Evolutionary conservation across 2,113 vertebrate genomes (phyloP).

Genomic region (Nycticebus coucang): DNA sequence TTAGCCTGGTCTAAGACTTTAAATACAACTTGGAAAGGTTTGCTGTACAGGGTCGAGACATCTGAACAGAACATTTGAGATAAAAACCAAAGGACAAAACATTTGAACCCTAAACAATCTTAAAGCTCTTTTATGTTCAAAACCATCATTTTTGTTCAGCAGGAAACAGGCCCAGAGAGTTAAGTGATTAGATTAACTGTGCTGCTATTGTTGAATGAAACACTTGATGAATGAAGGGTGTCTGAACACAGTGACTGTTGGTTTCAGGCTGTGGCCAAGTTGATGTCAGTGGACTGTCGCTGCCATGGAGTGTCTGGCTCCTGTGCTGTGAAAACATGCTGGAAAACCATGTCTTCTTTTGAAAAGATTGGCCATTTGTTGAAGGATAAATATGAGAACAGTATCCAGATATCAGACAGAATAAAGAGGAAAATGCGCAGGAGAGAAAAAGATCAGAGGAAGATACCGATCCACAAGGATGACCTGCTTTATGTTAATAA

Average conservation of each 20-base stretch:
- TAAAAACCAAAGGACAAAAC: neutral
- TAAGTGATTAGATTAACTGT: neutral
- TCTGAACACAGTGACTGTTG: conserved; percentile 64
- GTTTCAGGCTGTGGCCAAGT: conserved; percentile 91
- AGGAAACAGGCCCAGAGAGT: neutral
- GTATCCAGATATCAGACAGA: conserved; percentile 92
- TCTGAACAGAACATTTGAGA: neutral
- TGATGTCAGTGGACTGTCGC: conserved; percentile 96
- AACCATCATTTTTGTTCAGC: neutral
- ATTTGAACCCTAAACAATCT: neutral
- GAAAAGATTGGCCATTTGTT: conserved; percentile 92
- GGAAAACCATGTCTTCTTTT: conserved; percentile 95
- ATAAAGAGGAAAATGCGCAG: conserved; percentile 89
- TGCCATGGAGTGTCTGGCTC: conserved; percentile 98
- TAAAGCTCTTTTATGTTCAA: neutral
- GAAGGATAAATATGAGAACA: conserved; percentile 95
- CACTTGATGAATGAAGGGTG: neutral
- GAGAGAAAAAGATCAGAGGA: conserved; percentile 90
- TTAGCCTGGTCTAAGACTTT: neutral
- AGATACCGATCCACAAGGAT: conserved; percentile 85
- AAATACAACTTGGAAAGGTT: neutral
- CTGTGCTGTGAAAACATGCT: conserved; percentile 98
- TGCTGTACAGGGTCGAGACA: neutral
- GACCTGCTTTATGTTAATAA: conserved; percentile 94
- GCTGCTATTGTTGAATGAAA: neutral